Conservation (phyloP, 2,797 vertebrate species). For the Philypnodon macrostomus region DNA sequence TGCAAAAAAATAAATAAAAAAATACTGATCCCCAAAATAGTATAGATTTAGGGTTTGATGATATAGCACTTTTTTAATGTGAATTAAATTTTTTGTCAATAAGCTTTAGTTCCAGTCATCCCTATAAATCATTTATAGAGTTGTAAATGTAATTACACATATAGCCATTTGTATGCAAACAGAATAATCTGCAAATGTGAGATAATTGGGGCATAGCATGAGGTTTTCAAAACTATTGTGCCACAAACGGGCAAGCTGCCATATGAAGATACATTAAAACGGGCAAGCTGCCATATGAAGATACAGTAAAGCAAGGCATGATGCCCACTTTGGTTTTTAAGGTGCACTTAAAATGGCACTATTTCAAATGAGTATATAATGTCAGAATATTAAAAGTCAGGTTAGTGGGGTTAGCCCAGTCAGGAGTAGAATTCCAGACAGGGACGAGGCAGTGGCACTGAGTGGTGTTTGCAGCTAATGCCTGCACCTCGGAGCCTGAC, state of each 20-base stretch:
- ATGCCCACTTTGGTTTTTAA: slow-evolving; percentile 26
- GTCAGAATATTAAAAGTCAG: no score
- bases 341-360: no score
- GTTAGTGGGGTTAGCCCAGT: slow-evolving; percentile 21
- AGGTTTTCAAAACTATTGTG: not conserved
- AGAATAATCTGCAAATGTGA: not conserved
- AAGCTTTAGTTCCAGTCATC: no score
- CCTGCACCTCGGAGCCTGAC: slow-evolving; percentile 37
- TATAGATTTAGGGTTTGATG: no score
- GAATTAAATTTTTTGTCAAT: no score
- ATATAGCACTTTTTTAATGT: no score
- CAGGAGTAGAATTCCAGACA: slow-evolving; percentile 32
- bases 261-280: no score
- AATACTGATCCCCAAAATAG: no score
- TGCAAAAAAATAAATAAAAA: no score
- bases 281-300: not conserved
- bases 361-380: no score
- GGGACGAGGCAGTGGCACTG: slow-evolving; percentile 40
- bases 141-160: no score
- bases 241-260: not conserved
- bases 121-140: no score
- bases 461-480: slow-evolving; percentile 57
- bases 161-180: not conserved
- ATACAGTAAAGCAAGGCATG: slow-evolving; percentile 7
- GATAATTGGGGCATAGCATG: not conserved